A percentile compares a stretch with the other conserved stretches of the same genome.
phyloP scores from a whole-genome alignment of 2,888 invertebrate genomes.

The Trisateles emortualis region DNA sequence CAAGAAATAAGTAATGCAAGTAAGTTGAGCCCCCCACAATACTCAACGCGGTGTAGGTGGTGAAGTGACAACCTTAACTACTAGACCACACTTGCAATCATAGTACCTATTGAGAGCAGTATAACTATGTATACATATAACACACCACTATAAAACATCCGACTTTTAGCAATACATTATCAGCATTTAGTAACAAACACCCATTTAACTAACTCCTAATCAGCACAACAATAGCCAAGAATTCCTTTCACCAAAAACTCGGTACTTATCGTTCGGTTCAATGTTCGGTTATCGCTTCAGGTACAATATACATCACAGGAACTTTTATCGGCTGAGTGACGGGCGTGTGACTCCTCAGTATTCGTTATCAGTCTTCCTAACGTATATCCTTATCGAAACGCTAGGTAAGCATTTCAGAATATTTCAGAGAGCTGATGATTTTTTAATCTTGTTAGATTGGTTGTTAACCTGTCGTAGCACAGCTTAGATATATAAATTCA shows the following conservation, averaged over 20 bases:
- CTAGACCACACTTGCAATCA: too few species aligned
- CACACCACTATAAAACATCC: too few species aligned
- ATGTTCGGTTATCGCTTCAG: constrained; percentile 44
- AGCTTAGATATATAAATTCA: background rate
- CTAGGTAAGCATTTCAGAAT: constrained; percentile 7
- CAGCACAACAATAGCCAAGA: constrained; percentile 7
- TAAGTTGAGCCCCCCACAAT: too few species aligned
- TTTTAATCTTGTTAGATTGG: constrained; percentile 16
- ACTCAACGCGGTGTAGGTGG: too few species aligned
- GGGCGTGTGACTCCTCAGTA: constrained; percentile 38
- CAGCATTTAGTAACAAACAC: background rate
- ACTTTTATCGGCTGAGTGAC: constrained; percentile 40
- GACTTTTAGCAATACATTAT: background rate
- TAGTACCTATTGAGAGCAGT: too few species aligned
- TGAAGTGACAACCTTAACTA: too few species aligned
- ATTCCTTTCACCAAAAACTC: constrained; percentile 18
- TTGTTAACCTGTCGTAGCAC: constrained; percentile 3
- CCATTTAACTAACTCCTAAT: background rate
- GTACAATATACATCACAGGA: constrained; percentile 37
- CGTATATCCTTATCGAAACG: constrained; percentile 26
- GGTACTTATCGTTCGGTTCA: constrained; percentile 41
- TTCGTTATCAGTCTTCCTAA: constrained; percentile 31
- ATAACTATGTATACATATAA: too few species aligned
- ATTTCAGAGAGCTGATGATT: constrained; percentile 9
- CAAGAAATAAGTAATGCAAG: too few species aligned